Percentiles rank a stretch among this genome's conserved stretches.
phyloP scores from a whole-genome alignment of 2,888 invertebrate genomes.

The Pyrochroa serraticornis region DNA sequence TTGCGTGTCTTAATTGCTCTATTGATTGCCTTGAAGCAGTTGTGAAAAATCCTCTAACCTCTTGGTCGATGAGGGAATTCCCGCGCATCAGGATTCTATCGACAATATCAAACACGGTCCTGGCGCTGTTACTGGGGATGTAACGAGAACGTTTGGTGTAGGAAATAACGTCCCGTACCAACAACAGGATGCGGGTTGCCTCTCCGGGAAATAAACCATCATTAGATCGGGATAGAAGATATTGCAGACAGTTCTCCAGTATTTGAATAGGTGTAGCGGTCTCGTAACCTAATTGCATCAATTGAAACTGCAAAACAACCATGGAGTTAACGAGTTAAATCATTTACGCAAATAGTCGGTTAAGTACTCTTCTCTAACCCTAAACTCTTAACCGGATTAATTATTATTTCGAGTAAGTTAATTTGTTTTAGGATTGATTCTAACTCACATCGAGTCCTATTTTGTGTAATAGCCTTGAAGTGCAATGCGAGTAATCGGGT shows the following conservation, averaged over 20 bases:
- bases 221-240: constrained; percentile 49
- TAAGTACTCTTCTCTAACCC: too few species aligned
- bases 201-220: constrained; percentile 64
- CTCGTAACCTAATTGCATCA: constrained; percentile 68
- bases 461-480: constrained; percentile 67
- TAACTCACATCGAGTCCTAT: constrained; percentile 68
- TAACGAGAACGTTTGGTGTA: constrained; percentile 42
- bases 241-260: constrained; percentile 63
- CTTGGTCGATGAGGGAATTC: constrained; percentile 73
- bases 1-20: too few species aligned
- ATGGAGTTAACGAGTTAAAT: not conserved
- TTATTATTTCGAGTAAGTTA: too few species aligned
- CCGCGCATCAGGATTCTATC: constrained; percentile 70
- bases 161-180: constrained; percentile 64
- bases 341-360: too few species aligned
- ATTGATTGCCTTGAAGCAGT: too few species aligned
- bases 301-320: constrained; percentile 59
- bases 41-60: constrained; percentile 61
- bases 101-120: constrained; percentile 66
- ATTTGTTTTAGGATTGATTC: not conserved
- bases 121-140: constrained; percentile 56
- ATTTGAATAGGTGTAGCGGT: constrained; percentile 65
- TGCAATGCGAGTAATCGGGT: constrained; percentile 78
- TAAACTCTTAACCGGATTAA: too few species aligned
- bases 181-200: constrained; percentile 66